These are phyloP conservation scores for Pachymerium ferrugineum DNA, from an alignment of 2,888 invertebrate species.

Conservation along the genomic window DNA sequence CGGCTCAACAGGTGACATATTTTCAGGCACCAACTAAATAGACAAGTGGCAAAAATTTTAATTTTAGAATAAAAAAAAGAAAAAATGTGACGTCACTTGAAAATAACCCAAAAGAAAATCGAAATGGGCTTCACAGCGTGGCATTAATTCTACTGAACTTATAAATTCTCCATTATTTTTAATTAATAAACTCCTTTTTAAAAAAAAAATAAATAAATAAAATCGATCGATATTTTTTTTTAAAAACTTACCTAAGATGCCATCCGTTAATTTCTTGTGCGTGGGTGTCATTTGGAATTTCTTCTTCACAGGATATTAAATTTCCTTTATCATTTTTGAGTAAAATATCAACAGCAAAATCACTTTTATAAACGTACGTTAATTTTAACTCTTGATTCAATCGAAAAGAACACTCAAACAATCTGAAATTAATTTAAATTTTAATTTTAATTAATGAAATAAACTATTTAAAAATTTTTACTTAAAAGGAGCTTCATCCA, in stretches of 20 bases:
- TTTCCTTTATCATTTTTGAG: not conserved
- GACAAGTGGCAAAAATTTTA: not conserved
- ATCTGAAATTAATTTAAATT: not conserved
- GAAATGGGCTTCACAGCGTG: not conserved
- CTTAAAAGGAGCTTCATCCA: not conserved
- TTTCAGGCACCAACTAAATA: too few relatives aligned
- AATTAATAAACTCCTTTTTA: too few relatives aligned
- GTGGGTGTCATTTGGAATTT: too few relatives aligned
- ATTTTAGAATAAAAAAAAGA: not conserved
- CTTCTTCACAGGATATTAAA: not conserved
- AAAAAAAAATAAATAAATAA: too few relatives aligned
- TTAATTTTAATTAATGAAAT: not conserved
- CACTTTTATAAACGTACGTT: not conserved
- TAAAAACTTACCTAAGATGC: not conserved
- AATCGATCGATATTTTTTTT: too few relatives aligned
- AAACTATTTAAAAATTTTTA: not conserved
- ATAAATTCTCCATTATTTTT: too few relatives aligned
- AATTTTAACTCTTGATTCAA: not conserved
- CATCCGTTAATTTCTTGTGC: not conserved
- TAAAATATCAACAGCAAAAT: not conserved
- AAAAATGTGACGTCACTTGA: not conserved
- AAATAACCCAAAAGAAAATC: not conserved
- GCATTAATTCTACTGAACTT: not conserved
- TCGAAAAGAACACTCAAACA: not conserved
- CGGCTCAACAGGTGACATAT: too few relatives aligned